Conservation (phyloP, 2,888 invertebrate species). For the Blastobasis adustella region DNA sequence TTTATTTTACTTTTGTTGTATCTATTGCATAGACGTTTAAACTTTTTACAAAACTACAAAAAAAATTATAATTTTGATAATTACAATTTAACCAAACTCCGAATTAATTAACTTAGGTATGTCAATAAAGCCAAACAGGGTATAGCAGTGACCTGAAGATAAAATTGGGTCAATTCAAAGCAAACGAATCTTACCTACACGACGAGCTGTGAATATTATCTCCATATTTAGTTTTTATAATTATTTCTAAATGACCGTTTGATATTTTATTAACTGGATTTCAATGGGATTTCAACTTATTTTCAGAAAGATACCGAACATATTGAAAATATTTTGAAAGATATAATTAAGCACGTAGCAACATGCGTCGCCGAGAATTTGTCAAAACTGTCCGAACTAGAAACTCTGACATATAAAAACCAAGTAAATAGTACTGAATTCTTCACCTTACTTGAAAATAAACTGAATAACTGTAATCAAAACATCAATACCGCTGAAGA, state of each 20-base stretch:
- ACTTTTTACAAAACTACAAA: no score
- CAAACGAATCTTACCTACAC: background rate
- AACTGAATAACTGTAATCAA: slow-evolving; percentile 24
- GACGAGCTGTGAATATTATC: background rate
- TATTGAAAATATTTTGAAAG: slow-evolving; percentile 23
- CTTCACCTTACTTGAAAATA: slow-evolving; percentile 22
- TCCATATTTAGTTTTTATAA: background rate
- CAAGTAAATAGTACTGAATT: slow-evolving; percentile 25
- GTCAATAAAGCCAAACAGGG: no score
- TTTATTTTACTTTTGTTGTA: no score
- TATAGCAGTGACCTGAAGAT: no score
- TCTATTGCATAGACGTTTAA: no score
- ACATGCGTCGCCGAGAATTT: slow-evolving; percentile 28
- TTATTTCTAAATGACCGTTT: background rate
- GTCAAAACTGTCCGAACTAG: slow-evolving; percentile 15
- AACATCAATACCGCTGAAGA: slow-evolving; percentile 21
- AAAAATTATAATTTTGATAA: no score
- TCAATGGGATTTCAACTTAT: background rate
- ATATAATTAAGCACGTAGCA: slow-evolving; percentile 23
- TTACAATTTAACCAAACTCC: no score
- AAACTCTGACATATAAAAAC: slow-evolving; percentile 9
- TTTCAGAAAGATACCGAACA: slow-evolving; percentile 27
- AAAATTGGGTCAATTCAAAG: background rate
- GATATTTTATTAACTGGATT: background rate
- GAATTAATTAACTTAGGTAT: no score